These are phyloP conservation scores for Talpa occidentalis DNA, from an alignment of 2,113 vertebrate genomes.

Conservation along the genomic window DNA sequence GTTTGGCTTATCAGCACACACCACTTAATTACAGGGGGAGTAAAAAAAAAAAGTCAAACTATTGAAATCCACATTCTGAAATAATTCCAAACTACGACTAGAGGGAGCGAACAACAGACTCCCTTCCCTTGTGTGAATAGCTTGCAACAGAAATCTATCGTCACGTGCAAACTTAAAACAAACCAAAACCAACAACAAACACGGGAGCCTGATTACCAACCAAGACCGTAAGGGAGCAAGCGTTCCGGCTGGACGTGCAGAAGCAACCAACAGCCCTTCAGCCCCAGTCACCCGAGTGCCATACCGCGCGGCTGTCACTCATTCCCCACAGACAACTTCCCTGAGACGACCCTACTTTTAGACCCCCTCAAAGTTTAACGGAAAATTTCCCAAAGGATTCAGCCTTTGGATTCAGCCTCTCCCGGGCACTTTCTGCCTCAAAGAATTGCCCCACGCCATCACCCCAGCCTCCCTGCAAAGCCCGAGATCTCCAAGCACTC, in stretches of 20 bases:
- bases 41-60: conserved; percentile 21
- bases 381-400: background rate
- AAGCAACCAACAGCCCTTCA: background rate
- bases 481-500: background rate
- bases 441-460: background rate
- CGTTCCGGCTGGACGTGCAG: conserved; percentile 21
- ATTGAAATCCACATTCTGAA: conserved; percentile 40
- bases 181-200: conserved; percentile 8
- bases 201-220: background rate
- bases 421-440: background rate
- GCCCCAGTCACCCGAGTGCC: background rate
- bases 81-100: conserved; percentile 15
- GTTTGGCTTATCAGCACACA: background rate
- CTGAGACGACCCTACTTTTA: conserved; percentile 2
- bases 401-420: background rate
- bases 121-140: conserved; percentile 38
- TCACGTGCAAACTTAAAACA: conserved; percentile 28
- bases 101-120: background rate
- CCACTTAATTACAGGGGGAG: background rate
- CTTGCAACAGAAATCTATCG: conserved; percentile 20
- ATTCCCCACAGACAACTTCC: conserved; percentile 26
- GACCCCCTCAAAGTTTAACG: conserved; percentile 22
- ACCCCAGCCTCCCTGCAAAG: background rate
- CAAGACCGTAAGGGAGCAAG: background rate
- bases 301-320: conserved; percentile 29